phyloP scores from a whole-genome alignment of 2,113 vertebrate species.

The Alethe castanea region DNA sequence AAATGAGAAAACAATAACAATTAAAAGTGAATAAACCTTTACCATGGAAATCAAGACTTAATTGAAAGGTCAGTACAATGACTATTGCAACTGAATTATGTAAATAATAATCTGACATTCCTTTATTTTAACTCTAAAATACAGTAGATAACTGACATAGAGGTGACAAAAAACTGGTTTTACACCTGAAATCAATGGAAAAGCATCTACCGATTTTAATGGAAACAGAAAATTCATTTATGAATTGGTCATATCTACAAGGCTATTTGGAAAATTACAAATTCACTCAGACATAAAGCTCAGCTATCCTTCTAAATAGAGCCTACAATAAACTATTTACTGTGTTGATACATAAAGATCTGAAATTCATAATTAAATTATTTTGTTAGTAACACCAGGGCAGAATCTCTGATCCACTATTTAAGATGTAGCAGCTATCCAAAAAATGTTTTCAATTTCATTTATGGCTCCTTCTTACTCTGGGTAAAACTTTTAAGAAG shows the following conservation, averaged over 20 bases:
- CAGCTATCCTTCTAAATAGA: neutral
- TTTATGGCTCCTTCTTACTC: neutral
- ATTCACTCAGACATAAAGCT: neutral
- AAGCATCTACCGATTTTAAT: neutral
- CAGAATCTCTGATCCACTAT: neutral
- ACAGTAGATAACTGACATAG: neutral
- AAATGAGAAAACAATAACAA: slow-evolving; percentile 9
- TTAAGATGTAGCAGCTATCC: neutral
- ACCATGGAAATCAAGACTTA: neutral
- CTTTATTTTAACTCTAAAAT: neutral
- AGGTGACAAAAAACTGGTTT: neutral
- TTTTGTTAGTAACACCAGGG: neutral
- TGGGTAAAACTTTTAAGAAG: neutral
- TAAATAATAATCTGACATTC: neutral
- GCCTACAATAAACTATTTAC: neutral
- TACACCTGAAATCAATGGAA: neutral
- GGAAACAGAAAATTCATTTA: neutral
- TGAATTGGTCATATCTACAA: neutral
- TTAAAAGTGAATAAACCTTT: neutral
- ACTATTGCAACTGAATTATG: neutral
- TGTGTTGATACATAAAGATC: neutral
- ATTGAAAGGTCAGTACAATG: neutral
- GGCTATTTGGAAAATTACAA: neutral
- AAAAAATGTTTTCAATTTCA: neutral
- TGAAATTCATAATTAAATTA: neutral